Conservation (phyloP, 2,113 vertebrate genomes). For the Phalacrocorax carbo region DNA sequence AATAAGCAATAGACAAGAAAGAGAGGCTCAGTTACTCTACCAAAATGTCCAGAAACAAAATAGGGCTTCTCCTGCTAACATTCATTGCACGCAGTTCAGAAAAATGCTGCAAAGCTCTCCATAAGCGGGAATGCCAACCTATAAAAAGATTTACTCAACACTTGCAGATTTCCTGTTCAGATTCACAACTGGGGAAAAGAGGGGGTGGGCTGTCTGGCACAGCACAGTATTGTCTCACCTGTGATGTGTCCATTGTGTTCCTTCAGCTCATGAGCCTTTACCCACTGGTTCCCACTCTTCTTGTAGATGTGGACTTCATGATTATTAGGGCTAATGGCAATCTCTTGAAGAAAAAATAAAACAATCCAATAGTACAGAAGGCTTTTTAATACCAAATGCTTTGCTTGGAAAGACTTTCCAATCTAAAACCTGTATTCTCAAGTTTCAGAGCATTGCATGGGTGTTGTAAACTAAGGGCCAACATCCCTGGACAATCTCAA, state of each 20-base stretch:
- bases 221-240: slow-evolving; percentile 71
- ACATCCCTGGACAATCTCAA: neutral
- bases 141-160: neutral
- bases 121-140: neutral
- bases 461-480: neutral
- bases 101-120: neutral
- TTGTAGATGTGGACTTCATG: slow-evolving; percentile 99
- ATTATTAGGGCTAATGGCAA: slow-evolving; percentile 98
- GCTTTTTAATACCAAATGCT: neutral
- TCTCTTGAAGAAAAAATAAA: slow-evolving; percentile 77
- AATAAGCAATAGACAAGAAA: neutral
- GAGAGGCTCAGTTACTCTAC: neutral
- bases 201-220: neutral
- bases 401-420: neutral
- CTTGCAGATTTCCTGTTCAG: neutral
- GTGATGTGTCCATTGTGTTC: slow-evolving; percentile 99
- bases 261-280: slow-evolving; percentile 95
- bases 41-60: neutral
- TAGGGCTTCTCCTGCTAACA: neutral
- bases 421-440: neutral
- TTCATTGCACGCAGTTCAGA: neutral
- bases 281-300: slow-evolving; percentile 95
- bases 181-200: neutral
- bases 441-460: neutral
- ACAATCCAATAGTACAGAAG: neutral